Evolutionary conservation across 1,140 invertebrate genomes (phyloP).

Genomic region (Caenorhabditis latens): DNA sequence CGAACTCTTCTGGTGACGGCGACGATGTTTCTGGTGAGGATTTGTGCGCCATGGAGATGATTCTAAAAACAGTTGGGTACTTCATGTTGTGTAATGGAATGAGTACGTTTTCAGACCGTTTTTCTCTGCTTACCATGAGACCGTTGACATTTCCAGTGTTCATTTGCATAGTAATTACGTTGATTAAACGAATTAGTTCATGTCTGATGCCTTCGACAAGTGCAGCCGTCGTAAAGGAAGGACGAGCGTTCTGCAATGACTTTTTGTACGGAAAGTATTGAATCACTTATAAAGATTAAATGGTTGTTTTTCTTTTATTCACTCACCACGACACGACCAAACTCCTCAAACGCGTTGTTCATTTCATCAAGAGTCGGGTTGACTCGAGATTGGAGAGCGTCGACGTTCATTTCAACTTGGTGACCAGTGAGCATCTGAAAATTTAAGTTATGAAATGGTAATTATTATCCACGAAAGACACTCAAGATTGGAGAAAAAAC

Average conservation of each 20-base stretch:
- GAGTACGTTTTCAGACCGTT: too few relatives aligned
- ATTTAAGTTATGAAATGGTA: background rate
- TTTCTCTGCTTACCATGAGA: background rate
- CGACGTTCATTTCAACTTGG: too few relatives aligned
- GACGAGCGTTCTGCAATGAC: conserved; percentile 1
- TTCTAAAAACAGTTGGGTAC: background rate
- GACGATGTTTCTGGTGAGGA: background rate
- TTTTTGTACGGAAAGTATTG: background rate
- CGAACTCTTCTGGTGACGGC: background rate
- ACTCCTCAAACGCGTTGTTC: conserved; percentile 11
- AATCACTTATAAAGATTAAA: background rate
- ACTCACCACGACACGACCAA: conserved; percentile 19
- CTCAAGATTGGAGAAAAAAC: background rate
- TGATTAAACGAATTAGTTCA: background rate
- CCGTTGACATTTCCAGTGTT: conserved; percentile 37
- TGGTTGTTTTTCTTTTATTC: background rate
- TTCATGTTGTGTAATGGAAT: too few relatives aligned
- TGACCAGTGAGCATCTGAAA: background rate
- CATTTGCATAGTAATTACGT: background rate
- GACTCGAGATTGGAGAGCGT: background rate
- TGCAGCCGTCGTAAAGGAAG: background rate
- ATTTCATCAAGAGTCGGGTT: conserved; percentile 29
- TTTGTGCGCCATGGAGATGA: background rate
- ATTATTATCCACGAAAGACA: too few relatives aligned
- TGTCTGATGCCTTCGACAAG: background rate